phyloP scores from a whole-genome alignment of 2,113 vertebrate genomes.

The Chaetorhynchus papuensis region DNA sequence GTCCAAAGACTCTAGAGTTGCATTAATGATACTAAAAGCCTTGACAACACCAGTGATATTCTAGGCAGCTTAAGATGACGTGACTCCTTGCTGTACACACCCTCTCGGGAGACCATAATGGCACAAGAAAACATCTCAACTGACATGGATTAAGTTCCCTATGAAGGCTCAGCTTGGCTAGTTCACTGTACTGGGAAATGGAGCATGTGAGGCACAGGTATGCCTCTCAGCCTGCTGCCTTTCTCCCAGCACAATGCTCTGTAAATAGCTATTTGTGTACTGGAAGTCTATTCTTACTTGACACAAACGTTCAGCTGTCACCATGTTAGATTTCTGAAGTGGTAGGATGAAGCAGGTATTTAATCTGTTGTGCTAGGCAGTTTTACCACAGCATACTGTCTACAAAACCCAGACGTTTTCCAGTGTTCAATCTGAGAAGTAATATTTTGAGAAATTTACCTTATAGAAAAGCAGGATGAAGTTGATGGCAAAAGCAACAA shows the following conservation, averaged over 20 bases:
- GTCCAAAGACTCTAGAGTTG: background rate
- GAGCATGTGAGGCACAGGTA: background rate
- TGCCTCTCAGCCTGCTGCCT: background rate
- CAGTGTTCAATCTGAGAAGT: background rate
- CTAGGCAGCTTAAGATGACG: background rate
- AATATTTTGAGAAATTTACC: constrained; percentile 69
- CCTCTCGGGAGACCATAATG: background rate
- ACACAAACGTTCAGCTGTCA: background rate
- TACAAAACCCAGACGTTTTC: background rate
- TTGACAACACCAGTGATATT: background rate
- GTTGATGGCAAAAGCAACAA: constrained; percentile 97
- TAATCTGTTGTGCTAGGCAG: background rate
- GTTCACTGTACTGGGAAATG: background rate
- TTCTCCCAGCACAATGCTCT: background rate
- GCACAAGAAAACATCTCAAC: background rate
- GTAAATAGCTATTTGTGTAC: background rate
- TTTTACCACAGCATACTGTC: background rate
- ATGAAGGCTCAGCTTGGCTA: background rate
- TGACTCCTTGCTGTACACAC: background rate
- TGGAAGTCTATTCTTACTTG: background rate
- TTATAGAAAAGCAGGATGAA: constrained; percentile 98
- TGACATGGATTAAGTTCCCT: background rate
- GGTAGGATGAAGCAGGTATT: background rate
- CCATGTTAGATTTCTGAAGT: background rate
- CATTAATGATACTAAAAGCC: background rate